Evolutionary conservation across 1,140 invertebrate genomes (phyloP).

Genomic region (Cardiocondyla obscurior): DNA sequence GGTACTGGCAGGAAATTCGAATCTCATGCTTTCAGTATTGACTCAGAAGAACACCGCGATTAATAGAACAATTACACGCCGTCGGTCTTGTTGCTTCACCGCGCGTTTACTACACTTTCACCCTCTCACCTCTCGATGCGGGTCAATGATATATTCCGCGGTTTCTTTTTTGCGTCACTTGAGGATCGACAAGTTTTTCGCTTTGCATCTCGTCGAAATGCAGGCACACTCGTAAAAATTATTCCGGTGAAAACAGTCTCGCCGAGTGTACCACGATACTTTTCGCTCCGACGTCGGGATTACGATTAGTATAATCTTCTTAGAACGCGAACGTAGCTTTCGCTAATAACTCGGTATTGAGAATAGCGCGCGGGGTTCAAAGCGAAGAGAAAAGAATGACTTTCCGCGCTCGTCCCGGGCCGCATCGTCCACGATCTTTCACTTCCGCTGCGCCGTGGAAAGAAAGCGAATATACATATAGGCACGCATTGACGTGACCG

Average conservation of each 20-base stretch:
- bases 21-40: background rate
- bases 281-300: background rate
- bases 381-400: slow-evolving; percentile 50
- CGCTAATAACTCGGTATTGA: slow-evolving; percentile 58
- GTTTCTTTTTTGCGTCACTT: slow-evolving; percentile 9
- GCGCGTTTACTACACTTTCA: slow-evolving; percentile 59
- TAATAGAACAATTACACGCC: slow-evolving; percentile 29
- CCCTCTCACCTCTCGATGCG: slow-evolving; percentile 51
- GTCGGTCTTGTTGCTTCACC: slow-evolving; percentile 21
- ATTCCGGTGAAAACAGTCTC: slow-evolving; percentile 20
- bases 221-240: slow-evolving; percentile 3
- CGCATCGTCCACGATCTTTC: slow-evolving; percentile 55
- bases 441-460: slow-evolving; percentile 56
- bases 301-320: slow-evolving; percentile 35
- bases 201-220: background rate
- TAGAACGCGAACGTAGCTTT: slow-evolving; percentile 38
- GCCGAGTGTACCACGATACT: background rate
- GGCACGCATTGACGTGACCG: slow-evolving; percentile 21
- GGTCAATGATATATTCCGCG: slow-evolving; percentile 18
- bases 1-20: no score
- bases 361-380: slow-evolving; percentile 24
- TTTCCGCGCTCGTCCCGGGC: slow-evolving; percentile 29
- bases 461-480: slow-evolving; percentile 57
- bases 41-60: slow-evolving; percentile 16
- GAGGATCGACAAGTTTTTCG: slow-evolving; percentile 10